Conservation (phyloP, 2,113 vertebrate genomes). For the Octodon degus region DNA sequence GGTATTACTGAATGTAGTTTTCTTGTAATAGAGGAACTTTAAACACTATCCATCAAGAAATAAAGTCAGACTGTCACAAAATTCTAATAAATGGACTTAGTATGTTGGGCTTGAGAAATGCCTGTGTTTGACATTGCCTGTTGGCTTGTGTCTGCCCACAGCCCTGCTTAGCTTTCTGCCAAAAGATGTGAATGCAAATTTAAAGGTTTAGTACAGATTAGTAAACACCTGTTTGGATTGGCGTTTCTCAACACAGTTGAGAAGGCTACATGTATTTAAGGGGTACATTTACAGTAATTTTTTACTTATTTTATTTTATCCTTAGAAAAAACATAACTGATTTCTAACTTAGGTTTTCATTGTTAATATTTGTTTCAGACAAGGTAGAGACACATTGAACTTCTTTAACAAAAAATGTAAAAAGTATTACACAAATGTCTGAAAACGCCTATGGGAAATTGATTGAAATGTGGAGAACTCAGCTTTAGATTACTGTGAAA, state of each 20-base stretch:
- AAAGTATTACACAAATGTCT: not conserved
- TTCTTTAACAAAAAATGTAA: conserved; percentile 11
- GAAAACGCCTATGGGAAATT: not conserved
- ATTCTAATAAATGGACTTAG: not conserved
- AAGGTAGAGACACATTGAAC: not conserved
- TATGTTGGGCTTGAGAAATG: conserved; percentile 7
- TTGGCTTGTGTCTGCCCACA: not conserved
- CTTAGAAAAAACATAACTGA: not conserved
- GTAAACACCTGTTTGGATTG: not conserved
- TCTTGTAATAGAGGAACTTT: conserved; percentile 30
- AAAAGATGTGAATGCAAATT: not conserved
- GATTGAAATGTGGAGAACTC: not conserved
- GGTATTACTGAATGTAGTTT: conserved; percentile 19
- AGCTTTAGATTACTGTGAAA: not conserved
- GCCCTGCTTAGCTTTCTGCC: not conserved
- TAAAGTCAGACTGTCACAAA: conserved; percentile 38
- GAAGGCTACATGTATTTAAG: conserved; percentile 17
- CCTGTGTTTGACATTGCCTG: not conserved
- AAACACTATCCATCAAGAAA: conserved; percentile 2
- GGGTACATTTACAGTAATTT: conserved; percentile 25
- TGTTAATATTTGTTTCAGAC: conserved; percentile 33
- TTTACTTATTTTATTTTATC: conserved; percentile 34
- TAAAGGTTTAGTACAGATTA: not conserved
- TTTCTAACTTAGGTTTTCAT: not conserved
- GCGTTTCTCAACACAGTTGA: not conserved